Evolutionary conservation across 2,888 invertebrate genomes (phyloP).

Genomic region (Brachyopa scutellaris): DNA sequence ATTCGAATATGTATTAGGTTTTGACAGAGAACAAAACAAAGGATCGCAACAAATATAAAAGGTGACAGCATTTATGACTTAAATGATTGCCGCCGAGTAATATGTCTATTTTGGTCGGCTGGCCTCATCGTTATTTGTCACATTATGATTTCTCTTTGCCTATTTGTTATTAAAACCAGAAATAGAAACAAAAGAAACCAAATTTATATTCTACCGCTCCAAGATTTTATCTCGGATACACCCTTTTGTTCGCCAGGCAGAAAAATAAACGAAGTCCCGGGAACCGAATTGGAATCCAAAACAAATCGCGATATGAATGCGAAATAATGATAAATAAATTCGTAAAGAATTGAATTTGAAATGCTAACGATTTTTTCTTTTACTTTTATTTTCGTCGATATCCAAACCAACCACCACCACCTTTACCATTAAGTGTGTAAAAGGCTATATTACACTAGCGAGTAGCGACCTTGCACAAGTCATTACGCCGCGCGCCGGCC

Average conservation of each 20-base stretch:
- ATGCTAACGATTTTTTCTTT: conserved; percentile 15
- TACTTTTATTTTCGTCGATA: conserved; percentile 54
- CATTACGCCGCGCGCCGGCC: no score
- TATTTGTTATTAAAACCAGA: conserved; percentile 24
- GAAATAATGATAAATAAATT: conserved; percentile 50
- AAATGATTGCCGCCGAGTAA: neutral
- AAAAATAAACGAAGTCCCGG: conserved; percentile 37
- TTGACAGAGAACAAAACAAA: no score
- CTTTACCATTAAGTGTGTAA: neutral
- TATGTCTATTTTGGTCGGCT: conserved; percentile 36
- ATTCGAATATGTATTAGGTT: no score
- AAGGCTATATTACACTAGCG: conserved; percentile 16
- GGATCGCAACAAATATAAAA: no score
- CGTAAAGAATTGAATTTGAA: conserved; percentile 56
- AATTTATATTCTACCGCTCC: conserved; percentile 46
- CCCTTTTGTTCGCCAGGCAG: conserved; percentile 14
- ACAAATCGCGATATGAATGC: conserved; percentile 37
- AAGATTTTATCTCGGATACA: conserved; percentile 4
- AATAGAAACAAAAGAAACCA: conserved; percentile 4
- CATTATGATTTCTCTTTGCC: neutral
- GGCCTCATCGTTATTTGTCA: conserved; percentile 9
- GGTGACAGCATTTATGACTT: neutral
- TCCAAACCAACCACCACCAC: neutral
- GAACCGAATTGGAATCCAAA: conserved; percentile 56
- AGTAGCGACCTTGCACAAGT: conserved; percentile 57